phyloP scores from a whole-genome alignment of 1,140 invertebrate genomes.

The Anastrepha ludens region DNA sequence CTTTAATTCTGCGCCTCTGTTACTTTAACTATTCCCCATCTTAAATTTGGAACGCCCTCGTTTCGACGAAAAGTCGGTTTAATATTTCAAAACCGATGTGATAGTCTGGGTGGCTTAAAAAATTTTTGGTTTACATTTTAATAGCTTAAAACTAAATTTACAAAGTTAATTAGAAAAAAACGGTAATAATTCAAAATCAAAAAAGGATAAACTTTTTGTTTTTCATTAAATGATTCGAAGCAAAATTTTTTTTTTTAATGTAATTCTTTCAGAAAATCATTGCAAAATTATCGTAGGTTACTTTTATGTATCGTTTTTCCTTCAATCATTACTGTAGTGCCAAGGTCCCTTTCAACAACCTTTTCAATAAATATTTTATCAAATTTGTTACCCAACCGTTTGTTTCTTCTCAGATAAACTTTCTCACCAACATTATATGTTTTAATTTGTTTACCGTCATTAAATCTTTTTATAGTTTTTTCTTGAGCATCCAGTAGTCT shows the following conservation, averaged over 20 bases:
- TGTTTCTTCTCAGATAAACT: slow-evolving; percentile 46
- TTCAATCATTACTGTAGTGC: background rate
- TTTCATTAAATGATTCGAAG: background rate
- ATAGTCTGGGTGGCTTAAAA: background rate
- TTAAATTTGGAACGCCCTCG: background rate
- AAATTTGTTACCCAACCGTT: slow-evolving; percentile 53
- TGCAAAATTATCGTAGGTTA: slow-evolving; percentile 25
- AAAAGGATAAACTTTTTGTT: background rate
- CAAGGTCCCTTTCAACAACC: slow-evolving; percentile 21
- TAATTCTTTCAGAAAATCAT: background rate
- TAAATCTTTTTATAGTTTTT: background rate
- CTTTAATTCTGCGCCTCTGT: background rate
- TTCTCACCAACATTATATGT: slow-evolving; percentile 12
- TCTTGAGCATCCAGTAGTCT: background rate
- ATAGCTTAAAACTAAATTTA: background rate
- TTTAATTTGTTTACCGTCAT: background rate
- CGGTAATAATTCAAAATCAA: no score
- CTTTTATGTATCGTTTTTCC: slow-evolving; percentile 52
- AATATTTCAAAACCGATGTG: background rate
- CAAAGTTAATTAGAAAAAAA: no score
- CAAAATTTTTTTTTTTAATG: background rate
- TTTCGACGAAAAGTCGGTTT: background rate
- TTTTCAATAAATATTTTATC: slow-evolving; percentile 39
- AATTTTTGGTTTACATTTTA: background rate
- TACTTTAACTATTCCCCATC: background rate